Evolutionary conservation across 2,888 invertebrate species (phyloP).

Genomic region (Campopleginae sp.): DNA sequence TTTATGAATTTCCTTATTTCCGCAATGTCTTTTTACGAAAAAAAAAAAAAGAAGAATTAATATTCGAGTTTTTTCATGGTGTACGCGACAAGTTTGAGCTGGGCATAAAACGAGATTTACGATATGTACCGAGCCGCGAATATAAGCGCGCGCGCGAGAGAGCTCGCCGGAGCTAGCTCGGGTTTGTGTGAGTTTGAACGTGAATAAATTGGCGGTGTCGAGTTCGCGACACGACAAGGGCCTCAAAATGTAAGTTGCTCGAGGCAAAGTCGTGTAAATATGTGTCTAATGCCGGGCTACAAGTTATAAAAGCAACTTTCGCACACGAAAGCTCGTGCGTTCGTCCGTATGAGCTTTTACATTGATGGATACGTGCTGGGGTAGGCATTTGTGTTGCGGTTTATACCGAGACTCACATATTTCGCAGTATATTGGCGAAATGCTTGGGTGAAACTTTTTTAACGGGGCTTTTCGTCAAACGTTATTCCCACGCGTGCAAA

Average conservation of each 20-base stretch:
- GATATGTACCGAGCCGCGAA: conserved; percentile 20
- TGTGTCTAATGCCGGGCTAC: conserved; percentile 50
- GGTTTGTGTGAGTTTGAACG: background rate
- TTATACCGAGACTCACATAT: conserved; percentile 1
- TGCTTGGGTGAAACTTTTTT: conserved; percentile 44
- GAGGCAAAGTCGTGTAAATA: conserved; percentile 45
- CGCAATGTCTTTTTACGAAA: too few relatives aligned
- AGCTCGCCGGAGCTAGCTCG: background rate
- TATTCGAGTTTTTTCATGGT: background rate
- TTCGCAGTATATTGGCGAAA: conserved; percentile 28
- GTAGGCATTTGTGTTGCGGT: background rate
- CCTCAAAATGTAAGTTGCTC: conserved; percentile 48
- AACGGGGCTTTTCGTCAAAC: conserved; percentile 46
- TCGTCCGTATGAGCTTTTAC: background rate
- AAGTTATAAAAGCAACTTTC: conserved; percentile 36
- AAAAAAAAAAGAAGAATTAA: too few relatives aligned
- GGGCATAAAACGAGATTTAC: conserved; percentile 23
- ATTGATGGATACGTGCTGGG: background rate
- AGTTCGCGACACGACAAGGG: conserved; percentile 32
- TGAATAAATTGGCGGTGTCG: conserved; percentile 25
- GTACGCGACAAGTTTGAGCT: background rate
- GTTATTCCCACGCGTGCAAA: conserved; percentile 60
- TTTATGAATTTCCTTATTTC: background rate
- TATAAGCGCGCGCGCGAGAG: too few relatives aligned
- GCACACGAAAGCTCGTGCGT: conserved; percentile 12